These are phyloP conservation scores for Malacosoma neustria DNA, from an alignment of 2,888 invertebrate species.

Conservation along the genomic window DNA sequence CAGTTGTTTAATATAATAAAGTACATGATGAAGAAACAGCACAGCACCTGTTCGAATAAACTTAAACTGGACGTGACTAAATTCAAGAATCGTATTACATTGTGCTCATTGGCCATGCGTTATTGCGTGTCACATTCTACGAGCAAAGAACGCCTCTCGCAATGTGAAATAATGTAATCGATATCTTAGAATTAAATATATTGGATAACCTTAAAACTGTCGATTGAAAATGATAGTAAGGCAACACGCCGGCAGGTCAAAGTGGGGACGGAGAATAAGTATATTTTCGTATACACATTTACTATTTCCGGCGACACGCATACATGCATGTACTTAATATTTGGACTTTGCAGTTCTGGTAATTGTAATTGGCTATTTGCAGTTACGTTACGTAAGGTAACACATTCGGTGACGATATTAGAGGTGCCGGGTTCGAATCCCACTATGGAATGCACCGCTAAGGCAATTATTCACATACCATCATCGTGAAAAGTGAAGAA, in stretches of 20 bases:
- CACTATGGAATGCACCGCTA: too few relatives aligned
- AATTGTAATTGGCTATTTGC: too few relatives aligned
- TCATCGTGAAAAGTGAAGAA: too few relatives aligned
- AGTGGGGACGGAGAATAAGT: conserved; percentile 36
- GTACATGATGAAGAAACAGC: not conserved
- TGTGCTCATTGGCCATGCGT: not conserved
- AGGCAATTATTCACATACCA: too few relatives aligned
- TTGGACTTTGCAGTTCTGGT: too few relatives aligned
- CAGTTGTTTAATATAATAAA: not conserved
- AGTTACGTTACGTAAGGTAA: too few relatives aligned
- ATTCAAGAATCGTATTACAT: conserved; percentile 31
- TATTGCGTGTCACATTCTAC: conserved; percentile 7
- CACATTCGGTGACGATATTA: too few relatives aligned
- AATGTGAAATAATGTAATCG: conserved; percentile 5
- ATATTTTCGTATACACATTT: conserved; percentile 6
- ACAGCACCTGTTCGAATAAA: conserved; percentile 25
- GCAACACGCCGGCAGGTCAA: conserved; percentile 48
- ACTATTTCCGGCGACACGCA: too few relatives aligned
- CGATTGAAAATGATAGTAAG: conserved; percentile 58
- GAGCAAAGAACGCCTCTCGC: conserved; percentile 5
- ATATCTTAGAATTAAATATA: conserved; percentile 2
- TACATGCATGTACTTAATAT: too few relatives aligned
- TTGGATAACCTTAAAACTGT: not conserved
- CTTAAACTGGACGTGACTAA: conserved; percentile 29
- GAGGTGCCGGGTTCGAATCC: too few relatives aligned